Percentiles rank a stretch among this genome's conserved stretches.
Evolutionary conservation across 2,113 vertebrate genomes (phyloP).

Genomic region (Heterocephalus glaber): DNA sequence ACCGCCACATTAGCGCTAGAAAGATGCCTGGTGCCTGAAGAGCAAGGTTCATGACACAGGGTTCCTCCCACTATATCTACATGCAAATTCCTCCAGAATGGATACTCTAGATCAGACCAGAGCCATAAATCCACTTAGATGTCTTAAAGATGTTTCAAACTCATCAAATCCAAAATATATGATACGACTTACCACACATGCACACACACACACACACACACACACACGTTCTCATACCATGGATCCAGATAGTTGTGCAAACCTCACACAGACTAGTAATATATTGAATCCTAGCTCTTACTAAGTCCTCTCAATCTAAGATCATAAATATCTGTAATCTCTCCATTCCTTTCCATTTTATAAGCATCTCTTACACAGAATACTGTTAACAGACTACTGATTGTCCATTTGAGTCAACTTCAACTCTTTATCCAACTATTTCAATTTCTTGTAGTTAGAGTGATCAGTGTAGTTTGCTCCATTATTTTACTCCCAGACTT

Average conservation of each 20-base stretch:
- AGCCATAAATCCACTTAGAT: not conserved
- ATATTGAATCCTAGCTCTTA: not conserved
- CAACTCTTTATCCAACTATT: not conserved
- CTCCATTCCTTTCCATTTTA: not conserved
- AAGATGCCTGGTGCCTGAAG: not conserved
- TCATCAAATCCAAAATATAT: not conserved
- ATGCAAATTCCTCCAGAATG: not conserved
- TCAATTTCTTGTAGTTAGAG: not conserved
- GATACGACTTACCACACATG: not conserved
- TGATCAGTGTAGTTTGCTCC: not conserved
- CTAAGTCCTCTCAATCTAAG: not conserved
- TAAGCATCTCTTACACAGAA: not conserved
- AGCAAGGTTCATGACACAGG: not conserved
- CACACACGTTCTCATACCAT: not conserved
- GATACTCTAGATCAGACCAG: not conserved
- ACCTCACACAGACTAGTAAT: not conserved
- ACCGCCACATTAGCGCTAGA: fast-evolving
- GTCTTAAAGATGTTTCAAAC: not conserved
- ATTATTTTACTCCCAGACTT: not conserved
- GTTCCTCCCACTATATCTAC: not conserved
- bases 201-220: not conserved
- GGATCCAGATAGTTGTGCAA: not conserved
- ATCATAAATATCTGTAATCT: not conserved
- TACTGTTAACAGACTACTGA: not conserved
- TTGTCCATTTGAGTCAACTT: not conserved